Conservation (phyloP, 30 jellyfish, hydroid and myxozoan species). For the Clytia hemisphaerica region DNA sequence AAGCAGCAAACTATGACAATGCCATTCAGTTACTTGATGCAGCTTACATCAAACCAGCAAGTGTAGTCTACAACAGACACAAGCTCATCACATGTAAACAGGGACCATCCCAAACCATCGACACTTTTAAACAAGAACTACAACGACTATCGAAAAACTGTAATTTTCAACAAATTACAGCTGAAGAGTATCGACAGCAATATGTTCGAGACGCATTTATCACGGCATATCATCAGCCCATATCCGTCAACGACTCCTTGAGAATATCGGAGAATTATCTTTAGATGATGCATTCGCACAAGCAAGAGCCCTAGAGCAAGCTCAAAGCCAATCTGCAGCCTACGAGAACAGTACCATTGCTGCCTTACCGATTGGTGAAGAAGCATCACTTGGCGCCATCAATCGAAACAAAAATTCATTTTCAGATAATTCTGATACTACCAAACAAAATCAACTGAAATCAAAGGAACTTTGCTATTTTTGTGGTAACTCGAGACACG, state of each 20-base stretch:
- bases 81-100: conserved; percentile 53
- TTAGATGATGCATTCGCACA: conserved; percentile 13
- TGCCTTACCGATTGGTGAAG: no score
- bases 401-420: no score
- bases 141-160: conserved; percentile 52
- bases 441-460: no score
- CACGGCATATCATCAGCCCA: conserved; percentile 38
- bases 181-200: conserved; percentile 48
- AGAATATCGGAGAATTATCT: conserved; percentile 32
- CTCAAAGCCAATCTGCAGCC: no score
- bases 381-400: no score
- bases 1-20: conserved; percentile 28
- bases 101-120: conserved; percentile 47
- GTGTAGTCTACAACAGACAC: conserved; percentile 65
- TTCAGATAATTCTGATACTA: no score
- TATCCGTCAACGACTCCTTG: conserved; percentile 56
- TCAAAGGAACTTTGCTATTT: no score
- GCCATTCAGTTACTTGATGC: conserved; percentile 45
- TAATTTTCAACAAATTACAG: conserved; percentile 46
- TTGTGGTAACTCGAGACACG: no score
- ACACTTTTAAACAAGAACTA: conserved; percentile 56
- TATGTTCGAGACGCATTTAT: conserved; percentile 61
- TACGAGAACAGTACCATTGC: conserved; percentile 15
- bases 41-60: conserved; percentile 39
- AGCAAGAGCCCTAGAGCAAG: conserved; percentile 41